Evolutionary conservation across 1,140 invertebrate species (phyloP), one percentile per base, ranked within the genome.

Genomic region (Battus philenor): DNA sequence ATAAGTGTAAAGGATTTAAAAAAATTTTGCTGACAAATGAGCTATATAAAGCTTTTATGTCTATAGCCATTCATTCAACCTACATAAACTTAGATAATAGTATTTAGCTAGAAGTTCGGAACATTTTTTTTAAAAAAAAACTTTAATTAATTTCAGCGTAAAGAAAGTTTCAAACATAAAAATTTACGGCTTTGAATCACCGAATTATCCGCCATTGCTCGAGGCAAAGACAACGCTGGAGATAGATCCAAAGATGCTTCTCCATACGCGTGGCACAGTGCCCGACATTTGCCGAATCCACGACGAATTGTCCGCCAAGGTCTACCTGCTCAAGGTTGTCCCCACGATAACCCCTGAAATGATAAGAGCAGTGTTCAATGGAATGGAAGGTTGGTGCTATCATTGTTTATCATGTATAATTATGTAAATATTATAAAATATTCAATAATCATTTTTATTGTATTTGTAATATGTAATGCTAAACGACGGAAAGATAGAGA

Each of bases 141-240:
- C n/a, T n/a, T n/a, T n/a, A n/a, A n/a, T n/a, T n/a, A n/a, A 36
- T 57, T 63, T 36, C 47, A 88, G 89, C 22, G 94, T 94, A 0
- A 93, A 92, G n/a, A 99, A 99, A 87, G 81, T 91, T 0, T 95
- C 95, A 39, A 91, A 94, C 7, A 91, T 90, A n/a, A 88, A 90
- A 6, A 91, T 99, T 44, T 91, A 96, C 59, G 97, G 97, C 0
- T 99, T 99, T 73, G 88, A 93, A 54, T 96, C 95, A 0, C 97
- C 96, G 0, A 99, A 99, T 84, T 91, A 92, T 69, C 78, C 90
- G 0, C 91, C 94, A 0, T 68, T 99, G 7, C 94, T 84, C 1
- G 80, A 84, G 57, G 74, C 74, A 0, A 75, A 71, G 26, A 68
- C 75, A 0, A 77, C 69, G 0, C 41, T 84, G 32, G 76, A 82